phyloP scores from a whole-genome alignment of 92 coral and sea anemone species.

The Siderastrea siderea region DNA sequence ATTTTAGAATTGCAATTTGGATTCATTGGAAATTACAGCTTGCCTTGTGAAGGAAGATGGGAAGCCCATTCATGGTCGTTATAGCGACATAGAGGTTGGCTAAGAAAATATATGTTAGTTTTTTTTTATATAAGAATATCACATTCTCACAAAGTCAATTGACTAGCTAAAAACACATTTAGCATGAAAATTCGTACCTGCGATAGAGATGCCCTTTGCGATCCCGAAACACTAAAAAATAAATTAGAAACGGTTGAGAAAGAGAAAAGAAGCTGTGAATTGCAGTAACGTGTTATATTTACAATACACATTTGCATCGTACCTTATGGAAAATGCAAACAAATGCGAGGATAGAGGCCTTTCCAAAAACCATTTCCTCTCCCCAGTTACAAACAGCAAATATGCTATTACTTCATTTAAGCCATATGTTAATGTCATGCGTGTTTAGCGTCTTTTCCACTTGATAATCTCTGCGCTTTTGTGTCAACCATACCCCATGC shows the following conservation, averaged over 20 bases:
- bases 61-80: no score
- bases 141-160: not conserved
- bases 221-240: not conserved
- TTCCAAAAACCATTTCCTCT: slow-evolving; percentile 20
- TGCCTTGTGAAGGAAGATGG: not conserved
- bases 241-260: not conserved
- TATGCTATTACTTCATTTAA: slow-evolving; percentile 7
- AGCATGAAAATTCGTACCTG: slow-evolving; percentile 20
- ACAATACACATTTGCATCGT: not conserved
- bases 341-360: not conserved
- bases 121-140: no score
- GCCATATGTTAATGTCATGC: not conserved
- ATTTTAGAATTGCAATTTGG: not conserved
- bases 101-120: no score
- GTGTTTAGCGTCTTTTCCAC: not conserved
- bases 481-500: not conserved
- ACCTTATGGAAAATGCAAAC: not conserved
- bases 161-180: not conserved
- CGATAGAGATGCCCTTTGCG: slow-evolving; percentile 2
- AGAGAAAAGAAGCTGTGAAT: not conserved
- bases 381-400: not conserved
- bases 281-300: not conserved
- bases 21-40: not conserved
- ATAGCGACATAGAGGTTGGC: not conserved
- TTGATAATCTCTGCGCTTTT: not conserved